These are phyloP conservation scores for Desmophyllum pertusum DNA, from an alignment of 92 coral and sea anemone genomes.

Conservation along the genomic window DNA sequence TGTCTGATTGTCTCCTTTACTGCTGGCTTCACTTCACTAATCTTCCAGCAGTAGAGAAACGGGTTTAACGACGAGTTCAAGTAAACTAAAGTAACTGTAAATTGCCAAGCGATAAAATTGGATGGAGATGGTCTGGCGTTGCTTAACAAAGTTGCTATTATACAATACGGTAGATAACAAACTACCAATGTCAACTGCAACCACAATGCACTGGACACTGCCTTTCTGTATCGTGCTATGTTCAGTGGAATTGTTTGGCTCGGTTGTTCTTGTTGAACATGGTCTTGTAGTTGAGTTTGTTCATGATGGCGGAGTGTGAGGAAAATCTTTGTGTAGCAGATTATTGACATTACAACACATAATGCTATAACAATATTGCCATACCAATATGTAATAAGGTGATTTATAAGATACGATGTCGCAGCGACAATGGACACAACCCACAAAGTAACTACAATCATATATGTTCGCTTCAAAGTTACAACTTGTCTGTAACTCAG, in stretches of 20 bases:
- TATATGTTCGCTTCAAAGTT: neutral
- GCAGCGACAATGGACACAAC: neutral
- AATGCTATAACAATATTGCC: neutral
- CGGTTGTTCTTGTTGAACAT: neutral
- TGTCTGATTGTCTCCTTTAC: neutral
- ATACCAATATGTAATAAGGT: neutral
- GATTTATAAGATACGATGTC: neutral
- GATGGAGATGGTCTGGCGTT: neutral
- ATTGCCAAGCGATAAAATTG: neutral
- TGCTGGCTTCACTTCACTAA: neutral
- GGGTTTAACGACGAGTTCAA: neutral
- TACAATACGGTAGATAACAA: constrained; percentile 1
- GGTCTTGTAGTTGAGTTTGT: neutral
- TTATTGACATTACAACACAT: neutral
- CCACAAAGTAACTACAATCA: neutral
- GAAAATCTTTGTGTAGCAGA: neutral
- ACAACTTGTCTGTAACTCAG: constrained; percentile 5
- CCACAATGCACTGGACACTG: neutral
- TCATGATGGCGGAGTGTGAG: neutral
- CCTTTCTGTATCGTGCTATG: too few relatives aligned
- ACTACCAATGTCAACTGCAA: constrained; percentile 1
- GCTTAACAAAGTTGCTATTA: neutral
- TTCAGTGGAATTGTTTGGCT: neutral
- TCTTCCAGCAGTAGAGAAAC: constrained; percentile 2
- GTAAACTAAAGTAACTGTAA: neutral